Evolutionary conservation across 1,140 invertebrate genomes (phyloP).

Genomic region (Drosophila pruinosa): DNA sequence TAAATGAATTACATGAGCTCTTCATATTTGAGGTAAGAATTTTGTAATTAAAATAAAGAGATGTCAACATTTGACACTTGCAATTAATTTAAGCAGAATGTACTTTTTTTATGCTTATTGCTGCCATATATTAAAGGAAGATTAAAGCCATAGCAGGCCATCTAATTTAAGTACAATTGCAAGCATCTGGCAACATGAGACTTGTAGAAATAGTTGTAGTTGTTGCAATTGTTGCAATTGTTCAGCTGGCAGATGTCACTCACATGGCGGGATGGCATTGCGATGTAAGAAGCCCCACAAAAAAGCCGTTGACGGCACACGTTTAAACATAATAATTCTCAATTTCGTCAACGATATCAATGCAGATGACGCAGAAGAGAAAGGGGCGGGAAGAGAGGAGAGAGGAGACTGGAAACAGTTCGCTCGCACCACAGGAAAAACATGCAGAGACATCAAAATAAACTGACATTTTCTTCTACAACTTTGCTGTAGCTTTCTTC

Average conservation of each 20-base stretch:
- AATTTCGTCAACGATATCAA: conserved; percentile 79
- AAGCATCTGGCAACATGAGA: conserved; percentile 13
- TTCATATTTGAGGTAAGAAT: too few relatives aligned
- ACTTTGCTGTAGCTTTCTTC: conserved; percentile 12
- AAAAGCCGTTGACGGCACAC: conserved; percentile 60
- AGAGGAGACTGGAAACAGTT: neutral
- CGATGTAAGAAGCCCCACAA: conserved; percentile 26
- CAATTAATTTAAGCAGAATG: neutral
- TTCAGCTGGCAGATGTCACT: conserved; percentile 34
- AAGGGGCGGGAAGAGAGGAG: neutral
- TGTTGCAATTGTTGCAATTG: neutral
- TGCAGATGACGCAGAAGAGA: conserved; percentile 42
- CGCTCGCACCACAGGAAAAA: conserved; percentile 58
- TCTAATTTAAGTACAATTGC: conserved; percentile 23
- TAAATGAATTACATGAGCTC: too few relatives aligned
- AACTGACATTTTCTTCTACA: conserved; percentile 63
- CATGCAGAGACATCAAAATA: conserved; percentile 76
- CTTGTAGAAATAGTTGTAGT: conserved; percentile 21
- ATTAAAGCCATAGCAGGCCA: conserved; percentile 7
- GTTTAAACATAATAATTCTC: conserved; percentile 81
- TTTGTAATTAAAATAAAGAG: neutral
- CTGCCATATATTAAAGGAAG: neutral
- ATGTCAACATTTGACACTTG: neutral
- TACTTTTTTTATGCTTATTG: neutral
- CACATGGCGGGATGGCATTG: conserved; percentile 7